These are phyloP conservation scores for Drosophila nigritarsus DNA, from an alignment of 2,888 invertebrate genomes.

Conservation along the genomic window DNA sequence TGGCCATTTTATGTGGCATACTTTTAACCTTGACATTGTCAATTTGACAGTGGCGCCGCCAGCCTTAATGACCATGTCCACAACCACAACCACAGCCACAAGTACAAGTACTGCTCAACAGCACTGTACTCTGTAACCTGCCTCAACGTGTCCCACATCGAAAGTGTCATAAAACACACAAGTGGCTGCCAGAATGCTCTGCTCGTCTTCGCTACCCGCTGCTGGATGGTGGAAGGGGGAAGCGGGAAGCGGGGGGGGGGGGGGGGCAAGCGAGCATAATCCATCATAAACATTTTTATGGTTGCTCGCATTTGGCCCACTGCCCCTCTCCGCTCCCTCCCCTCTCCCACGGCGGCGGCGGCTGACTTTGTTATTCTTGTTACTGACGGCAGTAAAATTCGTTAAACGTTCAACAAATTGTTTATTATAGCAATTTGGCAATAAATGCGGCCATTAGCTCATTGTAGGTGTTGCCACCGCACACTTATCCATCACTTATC, in stretches of 20 bases:
- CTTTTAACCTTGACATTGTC: constrained; percentile 82
- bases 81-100: constrained; percentile 24
- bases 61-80: constrained; percentile 53
- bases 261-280: constrained; percentile 66
- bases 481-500: constrained; percentile 33
- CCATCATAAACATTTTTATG: constrained; percentile 82
- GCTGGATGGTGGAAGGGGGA: not conserved
- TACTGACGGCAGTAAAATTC: constrained; percentile 82
- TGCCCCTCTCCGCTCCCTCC: constrained; percentile 8
- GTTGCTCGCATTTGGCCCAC: constrained; percentile 69
- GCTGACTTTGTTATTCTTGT: constrained; percentile 48
- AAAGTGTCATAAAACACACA: constrained; percentile 77
- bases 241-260: not conserved
- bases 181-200: constrained; percentile 53
- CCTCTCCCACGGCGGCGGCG: not conserved
- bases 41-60: constrained; percentile 53
- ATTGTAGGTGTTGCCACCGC: constrained; percentile 79
- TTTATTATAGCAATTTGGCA: constrained; percentile 81
- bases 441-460: constrained; percentile 79
- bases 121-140: constrained; percentile 67
- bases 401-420: constrained; percentile 82
- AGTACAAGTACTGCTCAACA: constrained; percentile 7
- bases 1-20: constrained; percentile 73
- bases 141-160: constrained; percentile 72
- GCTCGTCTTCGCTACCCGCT: constrained; percentile 20